A percentile compares a stretch with the other conserved stretches of the same genome.
Conservation (phyloP, 1,140 invertebrate species). For the Tetramorium alpestre region DNA sequence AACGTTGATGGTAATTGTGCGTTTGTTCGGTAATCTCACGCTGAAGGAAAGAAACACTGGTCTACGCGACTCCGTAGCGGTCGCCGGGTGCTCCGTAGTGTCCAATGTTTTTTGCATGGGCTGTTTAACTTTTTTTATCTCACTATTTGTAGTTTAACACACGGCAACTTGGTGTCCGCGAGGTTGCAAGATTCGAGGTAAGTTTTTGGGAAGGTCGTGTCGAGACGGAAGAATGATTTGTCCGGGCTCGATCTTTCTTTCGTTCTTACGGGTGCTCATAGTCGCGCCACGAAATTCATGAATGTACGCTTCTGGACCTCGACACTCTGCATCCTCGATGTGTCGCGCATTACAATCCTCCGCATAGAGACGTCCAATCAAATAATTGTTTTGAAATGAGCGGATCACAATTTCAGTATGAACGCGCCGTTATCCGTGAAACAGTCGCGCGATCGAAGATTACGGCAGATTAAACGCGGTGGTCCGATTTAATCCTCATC, state of each 20-base stretch:
- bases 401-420: constrained; percentile 22
- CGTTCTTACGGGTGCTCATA: constrained; percentile 13
- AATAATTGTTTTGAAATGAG: constrained; percentile 34
- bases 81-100: constrained; percentile 76
- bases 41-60: constrained; percentile 10
- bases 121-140: constrained; percentile 81
- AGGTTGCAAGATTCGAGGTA: constrained; percentile 80
- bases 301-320: constrained; percentile 61
- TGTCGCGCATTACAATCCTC: constrained; percentile 33
- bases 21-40: constrained; percentile 4
- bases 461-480: constrained; percentile 41
- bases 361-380: constrained; percentile 39
- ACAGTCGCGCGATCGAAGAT: constrained; percentile 51
- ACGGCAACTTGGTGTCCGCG: constrained; percentile 77
- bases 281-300: constrained; percentile 37
- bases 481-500: constrained; percentile 44
- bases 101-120: constrained; percentile 81
- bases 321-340: constrained; percentile 71
- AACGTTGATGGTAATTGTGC: background rate
- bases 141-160: constrained; percentile 82
- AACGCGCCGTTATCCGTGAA: constrained; percentile 41
- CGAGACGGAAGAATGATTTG: constrained; percentile 35
- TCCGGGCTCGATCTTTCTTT: constrained; percentile 28
- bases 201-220: constrained; percentile 78
- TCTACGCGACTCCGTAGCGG: constrained; percentile 65